Conservation (phyloP, 2,113 vertebrate genomes). For the Cisticola juncidis region DNA sequence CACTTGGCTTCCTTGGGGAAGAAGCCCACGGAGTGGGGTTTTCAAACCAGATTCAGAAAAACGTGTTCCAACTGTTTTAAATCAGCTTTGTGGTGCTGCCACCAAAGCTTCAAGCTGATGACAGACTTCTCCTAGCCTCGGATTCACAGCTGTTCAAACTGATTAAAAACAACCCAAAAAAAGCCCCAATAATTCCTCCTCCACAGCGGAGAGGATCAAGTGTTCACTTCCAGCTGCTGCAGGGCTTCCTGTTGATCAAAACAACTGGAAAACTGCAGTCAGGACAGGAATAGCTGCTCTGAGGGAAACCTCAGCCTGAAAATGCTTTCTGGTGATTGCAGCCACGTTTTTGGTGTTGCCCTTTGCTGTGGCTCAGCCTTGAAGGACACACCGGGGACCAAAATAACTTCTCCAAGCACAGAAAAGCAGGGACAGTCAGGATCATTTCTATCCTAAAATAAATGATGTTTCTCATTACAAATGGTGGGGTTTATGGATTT, state of each 20-base stretch:
- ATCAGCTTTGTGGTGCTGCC: neutral
- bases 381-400: neutral
- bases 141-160: neutral
- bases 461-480: neutral
- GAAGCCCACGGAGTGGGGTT: neutral
- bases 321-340: neutral
- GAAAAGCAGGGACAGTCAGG: neutral
- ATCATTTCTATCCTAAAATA: neutral
- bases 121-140: neutral
- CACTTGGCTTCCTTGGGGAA: neutral
- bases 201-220: neutral
- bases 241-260: constrained; percentile 7
- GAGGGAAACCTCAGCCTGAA: neutral
- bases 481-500: neutral
- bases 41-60: neutral
- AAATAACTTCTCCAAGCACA: neutral
- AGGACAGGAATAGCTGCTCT: neutral
- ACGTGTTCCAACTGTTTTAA: neutral
- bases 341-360: neutral
- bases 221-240: neutral
- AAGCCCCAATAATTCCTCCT: neutral
- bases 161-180: neutral
- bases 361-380: neutral
- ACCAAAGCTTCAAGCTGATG: neutral
- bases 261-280: constrained; percentile 18